phyloP scores from a whole-genome alignment of 2,797 vertebrate species.

The Leucoraja ocellata region DNA sequence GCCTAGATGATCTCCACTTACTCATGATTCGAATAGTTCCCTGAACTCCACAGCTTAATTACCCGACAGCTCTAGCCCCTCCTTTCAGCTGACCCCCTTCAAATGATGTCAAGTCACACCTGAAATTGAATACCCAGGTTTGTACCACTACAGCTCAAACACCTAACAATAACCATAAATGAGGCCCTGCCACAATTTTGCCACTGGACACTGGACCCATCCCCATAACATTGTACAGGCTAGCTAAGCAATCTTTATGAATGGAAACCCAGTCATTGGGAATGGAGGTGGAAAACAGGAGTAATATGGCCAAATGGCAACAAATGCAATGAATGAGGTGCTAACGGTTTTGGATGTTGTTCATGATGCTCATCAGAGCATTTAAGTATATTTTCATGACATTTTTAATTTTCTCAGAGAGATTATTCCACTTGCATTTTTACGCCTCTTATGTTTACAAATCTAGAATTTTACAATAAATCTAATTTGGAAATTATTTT shows the following conservation, averaged over 20 bases:
- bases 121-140: neutral
- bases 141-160: neutral
- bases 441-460: neutral
- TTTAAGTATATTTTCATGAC: neutral
- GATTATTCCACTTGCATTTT: too few species aligned
- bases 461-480: neutral
- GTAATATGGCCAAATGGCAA: neutral
- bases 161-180: neutral
- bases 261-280: neutral
- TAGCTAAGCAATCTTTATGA: neutral
- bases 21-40: neutral
- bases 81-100: neutral
- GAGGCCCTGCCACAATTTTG: neutral
- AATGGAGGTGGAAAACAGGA: neutral
- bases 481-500: neutral
- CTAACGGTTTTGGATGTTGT: neutral
- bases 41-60: neutral
- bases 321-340: neutral
- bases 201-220: neutral
- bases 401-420: too few species aligned
- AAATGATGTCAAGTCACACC: neutral
- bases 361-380: neutral
- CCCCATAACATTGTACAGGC: neutral
- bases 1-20: constrained; percentile 37
- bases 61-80: neutral